phyloP scores from a whole-genome alignment of 2,888 invertebrate genomes.

The Coelopa pilipes region DNA sequence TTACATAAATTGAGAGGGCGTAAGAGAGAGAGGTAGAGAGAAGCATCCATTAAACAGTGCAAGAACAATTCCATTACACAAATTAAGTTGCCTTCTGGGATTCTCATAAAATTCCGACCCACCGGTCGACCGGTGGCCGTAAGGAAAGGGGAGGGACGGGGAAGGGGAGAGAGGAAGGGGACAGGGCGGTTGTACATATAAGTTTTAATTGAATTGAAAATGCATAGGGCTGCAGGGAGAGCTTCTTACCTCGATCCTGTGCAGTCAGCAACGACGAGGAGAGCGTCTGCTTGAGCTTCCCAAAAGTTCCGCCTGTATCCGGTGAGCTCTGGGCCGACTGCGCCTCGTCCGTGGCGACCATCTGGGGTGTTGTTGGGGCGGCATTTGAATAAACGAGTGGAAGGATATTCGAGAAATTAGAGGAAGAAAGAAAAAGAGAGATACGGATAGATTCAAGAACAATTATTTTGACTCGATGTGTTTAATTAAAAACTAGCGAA shows the following conservation, averaged over 20 bases:
- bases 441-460: background rate
- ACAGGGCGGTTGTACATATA: background rate
- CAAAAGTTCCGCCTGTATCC: slow-evolving; percentile 75
- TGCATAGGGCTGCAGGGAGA: slow-evolving; percentile 2
- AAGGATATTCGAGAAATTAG: background rate
- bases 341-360: slow-evolving; percentile 84
- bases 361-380: slow-evolving; percentile 68
- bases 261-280: slow-evolving; percentile 84
- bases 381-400: background rate
- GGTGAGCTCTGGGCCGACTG: slow-evolving; percentile 68
- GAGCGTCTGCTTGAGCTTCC: slow-evolving; percentile 84
- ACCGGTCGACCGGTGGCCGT: no score
- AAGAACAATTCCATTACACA: no score
- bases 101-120: no score
- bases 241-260: slow-evolving; percentile 79
- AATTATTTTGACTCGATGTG: no score
- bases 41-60: no score
- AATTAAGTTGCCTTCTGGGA: no score
- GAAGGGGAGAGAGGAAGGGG: no score
- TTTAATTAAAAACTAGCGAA: no score
- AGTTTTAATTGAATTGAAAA: background rate
- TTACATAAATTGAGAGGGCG: no score
- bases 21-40: no score
- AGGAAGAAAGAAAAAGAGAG: background rate
- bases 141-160: background rate